Conservation (phyloP, 2,113 vertebrate genomes). For the Nipponia nippon region DNA sequence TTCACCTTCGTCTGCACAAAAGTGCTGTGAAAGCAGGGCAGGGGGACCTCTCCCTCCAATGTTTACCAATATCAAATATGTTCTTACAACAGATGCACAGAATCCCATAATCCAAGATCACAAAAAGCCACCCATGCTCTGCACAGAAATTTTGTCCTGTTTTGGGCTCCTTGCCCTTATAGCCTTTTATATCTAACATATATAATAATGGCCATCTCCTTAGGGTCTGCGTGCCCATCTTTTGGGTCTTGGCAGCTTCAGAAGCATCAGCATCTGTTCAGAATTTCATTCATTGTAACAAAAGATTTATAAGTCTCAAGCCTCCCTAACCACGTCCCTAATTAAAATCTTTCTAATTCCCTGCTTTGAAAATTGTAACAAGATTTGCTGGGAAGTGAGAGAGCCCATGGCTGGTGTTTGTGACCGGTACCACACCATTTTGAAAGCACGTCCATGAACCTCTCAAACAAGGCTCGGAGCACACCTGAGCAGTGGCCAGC, state of each 20-base stretch:
- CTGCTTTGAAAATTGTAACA: slow-evolving; percentile 9
- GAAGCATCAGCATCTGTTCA: slow-evolving; percentile 30
- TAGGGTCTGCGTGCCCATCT: neutral
- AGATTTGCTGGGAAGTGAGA: neutral
- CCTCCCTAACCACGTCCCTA: neutral
- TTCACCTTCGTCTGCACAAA: neutral
- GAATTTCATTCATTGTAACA: slow-evolving; percentile 26
- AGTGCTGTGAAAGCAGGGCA: neutral
- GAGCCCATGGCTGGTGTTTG: neutral
- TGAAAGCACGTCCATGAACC: neutral
- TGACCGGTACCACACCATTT: neutral
- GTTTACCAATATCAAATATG: neutral
- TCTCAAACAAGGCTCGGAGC: neutral
- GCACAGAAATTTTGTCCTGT: neutral
- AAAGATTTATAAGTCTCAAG: slow-evolving; percentile 9
- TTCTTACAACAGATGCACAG: neutral
- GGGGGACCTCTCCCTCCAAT: neutral
- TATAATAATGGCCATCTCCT: neutral
- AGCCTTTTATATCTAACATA: neutral
- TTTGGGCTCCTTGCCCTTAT: neutral
- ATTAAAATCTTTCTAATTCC: slow-evolving; percentile 23
- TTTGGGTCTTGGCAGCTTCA: slow-evolving; percentile 8
- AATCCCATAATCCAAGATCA: neutral
- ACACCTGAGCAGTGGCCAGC: neutral
- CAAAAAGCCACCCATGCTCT: neutral